A percentile compares a stretch with the other conserved stretches of the same genome.
Conservation (phyloP, 1,140 invertebrate genomes). For the Drosophila eugracilis region DNA sequence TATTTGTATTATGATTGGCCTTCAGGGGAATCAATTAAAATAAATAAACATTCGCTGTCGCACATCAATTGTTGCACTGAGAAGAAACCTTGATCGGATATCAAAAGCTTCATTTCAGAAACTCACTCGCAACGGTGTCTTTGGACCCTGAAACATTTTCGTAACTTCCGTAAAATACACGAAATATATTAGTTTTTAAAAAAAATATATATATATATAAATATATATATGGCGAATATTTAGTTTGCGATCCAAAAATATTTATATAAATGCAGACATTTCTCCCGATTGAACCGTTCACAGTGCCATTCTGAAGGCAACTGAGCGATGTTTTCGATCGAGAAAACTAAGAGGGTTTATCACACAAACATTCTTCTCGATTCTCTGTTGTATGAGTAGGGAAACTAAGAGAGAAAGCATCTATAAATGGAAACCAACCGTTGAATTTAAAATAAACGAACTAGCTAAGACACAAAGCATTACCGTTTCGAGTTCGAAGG, state of each 20-base stretch:
- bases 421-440: conserved; percentile 14
- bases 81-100: conserved; percentile 35
- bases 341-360: conserved; percentile 1
- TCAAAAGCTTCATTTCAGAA: conserved; percentile 11
- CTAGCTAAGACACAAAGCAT: conserved; percentile 11
- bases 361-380: neutral
- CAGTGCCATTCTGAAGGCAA: conserved; percentile 40
- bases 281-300: conserved; percentile 9
- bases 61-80: conserved; percentile 27
- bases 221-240: conserved; percentile 17
- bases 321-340: conserved; percentile 30
- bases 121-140: conserved; percentile 46
- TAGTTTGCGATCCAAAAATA: conserved; percentile 2
- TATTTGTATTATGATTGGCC: conserved; percentile 21
- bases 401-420: conserved; percentile 2
- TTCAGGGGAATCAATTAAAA: conserved; percentile 42
- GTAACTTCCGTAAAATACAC: conserved; percentile 4
- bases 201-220: conserved; percentile 31
- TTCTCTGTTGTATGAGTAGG: neutral
- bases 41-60: conserved; percentile 23
- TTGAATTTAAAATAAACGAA: conserved; percentile 15
- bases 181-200: conserved; percentile 17
- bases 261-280: conserved; percentile 9
- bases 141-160: conserved; percentile 43
- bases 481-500: conserved; percentile 1